phyloP scores from a whole-genome alignment of 2,888 invertebrate genomes.

The Drosophila leonis region DNA sequence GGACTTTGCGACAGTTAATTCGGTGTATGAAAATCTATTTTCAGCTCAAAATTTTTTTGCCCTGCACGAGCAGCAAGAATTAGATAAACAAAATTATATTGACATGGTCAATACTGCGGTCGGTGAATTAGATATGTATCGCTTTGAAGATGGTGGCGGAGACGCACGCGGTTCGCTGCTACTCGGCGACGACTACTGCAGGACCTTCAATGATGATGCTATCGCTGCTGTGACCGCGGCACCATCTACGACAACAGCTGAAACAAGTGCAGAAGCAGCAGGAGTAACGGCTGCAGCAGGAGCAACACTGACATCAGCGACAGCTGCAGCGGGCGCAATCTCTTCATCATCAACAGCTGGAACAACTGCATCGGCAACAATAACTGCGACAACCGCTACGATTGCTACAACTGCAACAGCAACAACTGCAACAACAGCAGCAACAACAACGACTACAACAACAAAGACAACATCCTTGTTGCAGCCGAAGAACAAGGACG shows the following conservation, averaged over 20 bases:
- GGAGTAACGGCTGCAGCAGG: not conserved
- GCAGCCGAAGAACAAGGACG: conserved; percentile 12
- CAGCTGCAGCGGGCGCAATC: conserved; percentile 8
- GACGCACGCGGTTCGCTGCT: conserved; percentile 59
- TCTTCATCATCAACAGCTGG: not conserved
- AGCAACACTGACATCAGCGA: not conserved
- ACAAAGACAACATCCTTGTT: conserved; percentile 5
- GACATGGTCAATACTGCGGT: conserved; percentile 37
- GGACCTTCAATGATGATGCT: conserved; percentile 24
- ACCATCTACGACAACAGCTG: not conserved
- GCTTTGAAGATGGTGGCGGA: conserved; percentile 64
- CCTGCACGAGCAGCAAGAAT: conserved; percentile 41
- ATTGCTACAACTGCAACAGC: not conserved
- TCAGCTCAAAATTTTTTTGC: conserved; percentile 58
- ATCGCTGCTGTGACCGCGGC: conserved; percentile 1
- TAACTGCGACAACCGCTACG: not conserved
- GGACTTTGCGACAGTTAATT: conserved; percentile 56
- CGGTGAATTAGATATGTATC: conserved; percentile 41
- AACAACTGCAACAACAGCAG: not conserved
- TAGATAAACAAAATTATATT: conserved; percentile 49
- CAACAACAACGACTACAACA: conserved; percentile 4
- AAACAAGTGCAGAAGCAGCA: conserved; percentile 11
- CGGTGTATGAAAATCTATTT: conserved; percentile 59
- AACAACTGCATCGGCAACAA: not conserved
- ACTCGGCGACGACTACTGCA: conserved; percentile 30